phyloP scores from a whole-genome alignment of 1,140 invertebrate species.

The Uloborus diversus region DNA sequence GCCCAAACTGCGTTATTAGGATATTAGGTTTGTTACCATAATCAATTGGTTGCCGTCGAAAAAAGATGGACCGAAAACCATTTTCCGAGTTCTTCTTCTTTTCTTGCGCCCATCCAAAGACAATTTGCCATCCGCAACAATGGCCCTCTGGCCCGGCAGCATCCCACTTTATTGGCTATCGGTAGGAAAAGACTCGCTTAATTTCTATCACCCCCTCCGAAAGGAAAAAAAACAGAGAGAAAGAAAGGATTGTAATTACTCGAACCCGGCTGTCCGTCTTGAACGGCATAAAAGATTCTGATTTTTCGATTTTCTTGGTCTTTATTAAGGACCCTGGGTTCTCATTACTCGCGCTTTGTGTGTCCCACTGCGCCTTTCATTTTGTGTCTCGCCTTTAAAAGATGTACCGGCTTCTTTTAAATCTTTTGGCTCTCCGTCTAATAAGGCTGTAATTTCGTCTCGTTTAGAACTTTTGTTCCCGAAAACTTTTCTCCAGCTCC shows the following conservation, averaged over 20 bases:
- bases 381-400: slow-evolving; percentile 28
- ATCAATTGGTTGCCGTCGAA: slow-evolving; percentile 51
- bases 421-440: slow-evolving; percentile 24
- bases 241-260: slow-evolving; percentile 52
- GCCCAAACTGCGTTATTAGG: slow-evolving; percentile 56
- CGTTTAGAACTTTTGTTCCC: slow-evolving; percentile 16
- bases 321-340: slow-evolving; percentile 37
- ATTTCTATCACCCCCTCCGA: slow-evolving; percentile 48
- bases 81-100: slow-evolving; percentile 48
- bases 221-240: no score
- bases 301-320: slow-evolving; percentile 41
- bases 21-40: slow-evolving; percentile 57
- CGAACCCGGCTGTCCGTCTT: slow-evolving; percentile 41
- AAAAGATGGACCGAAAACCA: slow-evolving; percentile 54
- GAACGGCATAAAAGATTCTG: slow-evolving; percentile 49
- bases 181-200: slow-evolving; percentile 48
- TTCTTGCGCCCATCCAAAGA: slow-evolving; percentile 47
- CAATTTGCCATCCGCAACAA: slow-evolving; percentile 50
- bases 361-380: background rate
- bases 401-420: slow-evolving; percentile 45
- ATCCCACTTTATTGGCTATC: slow-evolving; percentile 50
- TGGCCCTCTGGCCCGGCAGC: slow-evolving; percentile 24
- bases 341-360: slow-evolving; percentile 42
- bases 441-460: background rate
- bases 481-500: slow-evolving; percentile 22